A percentile compares a stretch with the other conserved stretches of the same genome.
phyloP scores from a whole-genome alignment of 2,888 invertebrate genomes.

The Drosophila sordidula region DNA sequence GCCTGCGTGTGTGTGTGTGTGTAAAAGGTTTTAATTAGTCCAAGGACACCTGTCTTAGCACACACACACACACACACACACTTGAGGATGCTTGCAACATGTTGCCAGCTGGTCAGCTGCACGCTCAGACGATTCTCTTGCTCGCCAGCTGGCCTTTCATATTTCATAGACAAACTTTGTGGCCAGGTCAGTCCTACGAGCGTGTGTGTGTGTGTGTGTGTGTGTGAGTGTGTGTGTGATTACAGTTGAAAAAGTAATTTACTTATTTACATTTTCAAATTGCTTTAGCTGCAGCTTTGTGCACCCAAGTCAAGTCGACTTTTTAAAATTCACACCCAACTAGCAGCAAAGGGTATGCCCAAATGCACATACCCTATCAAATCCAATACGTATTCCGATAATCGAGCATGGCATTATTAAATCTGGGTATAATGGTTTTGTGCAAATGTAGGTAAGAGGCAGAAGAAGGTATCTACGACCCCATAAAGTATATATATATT shows the following conservation, averaged over 20 bases:
- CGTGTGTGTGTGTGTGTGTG: slow-evolving; percentile 21
- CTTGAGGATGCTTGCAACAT: slow-evolving; percentile 41
- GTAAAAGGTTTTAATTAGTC: slow-evolving; percentile 68
- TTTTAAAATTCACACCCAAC: not conserved
- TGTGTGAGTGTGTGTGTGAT: slow-evolving; percentile 28
- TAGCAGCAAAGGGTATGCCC: too few species aligned
- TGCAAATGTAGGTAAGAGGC: too few species aligned
- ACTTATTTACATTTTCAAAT: slow-evolving; percentile 70
- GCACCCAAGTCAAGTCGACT: slow-evolving; percentile 8
- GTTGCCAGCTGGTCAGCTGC: slow-evolving; percentile 30
- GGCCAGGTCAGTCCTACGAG: slow-evolving; percentile 4
- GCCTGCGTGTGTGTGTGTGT: slow-evolving; percentile 13
- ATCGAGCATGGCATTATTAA: too few species aligned
- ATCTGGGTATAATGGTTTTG: too few species aligned
- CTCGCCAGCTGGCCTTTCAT: slow-evolving; percentile 6
- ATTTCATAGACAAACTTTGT: slow-evolving; percentile 50
- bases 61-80: slow-evolving; percentile 15
- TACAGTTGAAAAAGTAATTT: slow-evolving; percentile 57
- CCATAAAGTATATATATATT: too few species aligned
- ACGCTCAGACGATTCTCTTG: not conserved
- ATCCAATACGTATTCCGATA: not conserved
- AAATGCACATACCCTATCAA: not conserved
- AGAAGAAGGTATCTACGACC: too few species aligned
- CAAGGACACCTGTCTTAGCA: slow-evolving; percentile 62
- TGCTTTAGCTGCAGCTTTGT: slow-evolving; percentile 36